Evolutionary conservation across 2,888 invertebrate species (phyloP).

Genomic region (Folsomia manolachei): DNA sequence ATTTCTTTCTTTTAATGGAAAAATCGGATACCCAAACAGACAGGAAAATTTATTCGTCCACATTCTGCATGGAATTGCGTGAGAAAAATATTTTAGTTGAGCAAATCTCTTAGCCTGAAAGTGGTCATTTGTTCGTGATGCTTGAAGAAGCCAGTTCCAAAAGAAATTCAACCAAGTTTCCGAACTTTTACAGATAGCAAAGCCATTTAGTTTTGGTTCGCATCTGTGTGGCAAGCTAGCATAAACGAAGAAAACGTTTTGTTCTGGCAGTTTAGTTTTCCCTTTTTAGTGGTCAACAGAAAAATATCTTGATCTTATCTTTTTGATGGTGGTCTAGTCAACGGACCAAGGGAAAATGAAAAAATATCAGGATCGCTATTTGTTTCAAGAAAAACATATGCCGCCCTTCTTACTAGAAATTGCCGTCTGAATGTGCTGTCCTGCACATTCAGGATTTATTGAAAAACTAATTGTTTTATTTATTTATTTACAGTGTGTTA

Average conservation of each 20-base stretch:
- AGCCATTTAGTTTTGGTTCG: background rate
- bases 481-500: background rate
- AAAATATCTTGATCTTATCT: background rate
- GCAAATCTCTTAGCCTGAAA: constrained; percentile 6
- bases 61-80: constrained; percentile 22
- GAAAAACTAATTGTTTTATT: constrained; percentile 18
- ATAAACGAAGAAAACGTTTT: background rate
- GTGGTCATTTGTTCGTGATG: constrained; percentile 11
- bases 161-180: background rate
- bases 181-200: no score
- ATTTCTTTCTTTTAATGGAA: constrained; percentile 46
- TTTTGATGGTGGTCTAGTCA: no score
- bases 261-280: no score
- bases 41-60: constrained; percentile 29
- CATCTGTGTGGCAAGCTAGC: background rate
- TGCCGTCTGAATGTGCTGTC: background rate
- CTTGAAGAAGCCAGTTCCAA: background rate
- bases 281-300: background rate
- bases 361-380: no score
- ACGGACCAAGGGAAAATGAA: no score
- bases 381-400: background rate
- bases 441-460: constrained; percentile 11
- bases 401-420: background rate
- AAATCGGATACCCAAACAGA: constrained; percentile 27
- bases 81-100: constrained; percentile 21